Evolutionary conservation across 2,797 vertebrate genomes (phyloP), one percentile per base, ranked within the genome.

Genomic region (Ceyx erithaca): DNA sequence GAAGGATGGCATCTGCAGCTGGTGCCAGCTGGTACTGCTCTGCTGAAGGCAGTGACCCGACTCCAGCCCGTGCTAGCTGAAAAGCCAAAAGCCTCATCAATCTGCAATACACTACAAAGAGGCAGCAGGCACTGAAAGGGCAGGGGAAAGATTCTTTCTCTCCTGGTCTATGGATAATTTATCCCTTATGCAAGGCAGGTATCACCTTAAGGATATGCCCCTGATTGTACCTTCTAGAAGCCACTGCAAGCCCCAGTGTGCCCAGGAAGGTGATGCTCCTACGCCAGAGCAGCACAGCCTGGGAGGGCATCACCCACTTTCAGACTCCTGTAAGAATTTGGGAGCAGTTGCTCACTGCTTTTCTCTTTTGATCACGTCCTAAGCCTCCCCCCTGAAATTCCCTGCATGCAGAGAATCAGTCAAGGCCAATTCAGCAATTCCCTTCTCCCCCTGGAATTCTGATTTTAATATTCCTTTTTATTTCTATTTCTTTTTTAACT

Each of bases 401-500:
- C 43, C 51, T n/a, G 30, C 35, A 22, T 6, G 23, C 15, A 46
- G 7, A 3, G 4, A 81, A 20, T 40, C 80, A 58, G 19, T 28
- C 41, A 83, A 64, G 28, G 61, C 11, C 16, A 64, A 28, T 51
- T 45, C 57, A 59, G 43, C 4, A 4, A 43, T 78, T 75, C 11
- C 52, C 37, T 15, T n/a, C 15, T 37, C 22, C 22, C 22, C 8
- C 12, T 9, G 23, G 14, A 69, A 70, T 1, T 30, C 3, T 41
- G 23, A 4, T 35, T 79, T 86, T 80, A 40, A 61, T 31, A 62
- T 46, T 76, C 14, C 21, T 28, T 3, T 20, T 48, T 57, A 16
- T 22, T 55, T 31, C 2, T 3, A 40, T 1, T 6, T 2, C 4
- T 8, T 4, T 1, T 6, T 6, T 22, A 54, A 3, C 13, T 31